These are phyloP conservation scores for Fulica atra DNA, from an alignment of 2,113 vertebrate genomes.

Conservation along the genomic window DNA sequence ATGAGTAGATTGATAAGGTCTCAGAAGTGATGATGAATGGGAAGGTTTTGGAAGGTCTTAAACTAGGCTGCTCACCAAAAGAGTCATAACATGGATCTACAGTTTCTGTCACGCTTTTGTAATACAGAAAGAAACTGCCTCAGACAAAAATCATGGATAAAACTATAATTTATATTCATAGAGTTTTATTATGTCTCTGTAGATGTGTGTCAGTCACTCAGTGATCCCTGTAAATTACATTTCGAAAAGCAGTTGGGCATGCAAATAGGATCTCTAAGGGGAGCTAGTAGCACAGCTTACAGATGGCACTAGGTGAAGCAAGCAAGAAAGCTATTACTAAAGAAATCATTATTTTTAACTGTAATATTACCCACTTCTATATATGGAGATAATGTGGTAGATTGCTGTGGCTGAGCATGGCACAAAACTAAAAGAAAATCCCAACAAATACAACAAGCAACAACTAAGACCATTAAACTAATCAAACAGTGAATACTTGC, in stretches of 20 bases:
- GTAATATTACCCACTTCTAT: neutral
- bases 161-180: conserved; percentile 45
- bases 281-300: neutral
- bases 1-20: neutral
- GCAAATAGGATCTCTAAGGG: conserved; percentile 3
- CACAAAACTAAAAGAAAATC: neutral
- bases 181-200: neutral
- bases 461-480: neutral
- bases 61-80: neutral
- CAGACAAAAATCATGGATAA: neutral
- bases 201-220: conserved; percentile 21
- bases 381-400: neutral
- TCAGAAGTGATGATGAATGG: neutral
- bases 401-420: neutral
- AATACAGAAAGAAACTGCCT: neutral
- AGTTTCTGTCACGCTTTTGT: neutral
- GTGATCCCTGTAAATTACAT: conserved; percentile 32
- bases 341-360: neutral
- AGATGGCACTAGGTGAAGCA: neutral
- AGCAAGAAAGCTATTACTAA: neutral
- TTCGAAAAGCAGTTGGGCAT: conserved; percentile 15
- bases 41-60: neutral
- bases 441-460: neutral
- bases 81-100: neutral
- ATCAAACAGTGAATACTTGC: neutral